Conservation (phyloP, 1,140 invertebrate genomes). For the Oncopodura yosiiana region DNA sequence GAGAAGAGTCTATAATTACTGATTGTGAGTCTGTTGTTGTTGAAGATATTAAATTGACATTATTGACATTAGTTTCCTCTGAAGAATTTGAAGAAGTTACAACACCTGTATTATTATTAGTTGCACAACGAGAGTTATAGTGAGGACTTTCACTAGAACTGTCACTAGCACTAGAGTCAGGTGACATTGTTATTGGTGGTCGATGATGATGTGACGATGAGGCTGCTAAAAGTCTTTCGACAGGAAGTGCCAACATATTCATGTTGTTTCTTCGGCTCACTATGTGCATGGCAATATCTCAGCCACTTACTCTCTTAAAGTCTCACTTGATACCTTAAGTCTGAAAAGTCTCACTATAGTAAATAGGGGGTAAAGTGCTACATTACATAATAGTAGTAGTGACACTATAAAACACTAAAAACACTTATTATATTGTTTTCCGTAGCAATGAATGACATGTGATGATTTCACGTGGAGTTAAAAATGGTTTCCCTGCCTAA, state of each 20-base stretch:
- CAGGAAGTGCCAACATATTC: conserved; percentile 33
- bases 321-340: no score
- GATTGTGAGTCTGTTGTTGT: background rate
- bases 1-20: conserved; percentile 10
- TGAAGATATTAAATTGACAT: no score
- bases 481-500: background rate
- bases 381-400: no score
- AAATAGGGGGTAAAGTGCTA: no score
- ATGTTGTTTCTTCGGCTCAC: conserved; percentile 15
- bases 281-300: conserved; percentile 20
- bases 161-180: conserved; percentile 31
- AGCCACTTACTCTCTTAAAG: no score
- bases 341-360: no score
- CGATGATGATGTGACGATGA: conserved; percentile 5
- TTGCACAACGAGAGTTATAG: background rate
- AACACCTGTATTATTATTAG: conserved; percentile 1
- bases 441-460: background rate
- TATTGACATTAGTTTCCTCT: background rate
- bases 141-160: conserved; percentile 14
- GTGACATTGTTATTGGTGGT: conserved; percentile 24
- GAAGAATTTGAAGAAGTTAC: background rate
- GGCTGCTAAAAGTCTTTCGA: conserved; percentile 29
- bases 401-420: no score
- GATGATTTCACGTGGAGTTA: background rate
- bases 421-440: background rate